Evolutionary conservation across 2,888 invertebrate genomes (phyloP).

Genomic region (Drosophila yooni): DNA sequence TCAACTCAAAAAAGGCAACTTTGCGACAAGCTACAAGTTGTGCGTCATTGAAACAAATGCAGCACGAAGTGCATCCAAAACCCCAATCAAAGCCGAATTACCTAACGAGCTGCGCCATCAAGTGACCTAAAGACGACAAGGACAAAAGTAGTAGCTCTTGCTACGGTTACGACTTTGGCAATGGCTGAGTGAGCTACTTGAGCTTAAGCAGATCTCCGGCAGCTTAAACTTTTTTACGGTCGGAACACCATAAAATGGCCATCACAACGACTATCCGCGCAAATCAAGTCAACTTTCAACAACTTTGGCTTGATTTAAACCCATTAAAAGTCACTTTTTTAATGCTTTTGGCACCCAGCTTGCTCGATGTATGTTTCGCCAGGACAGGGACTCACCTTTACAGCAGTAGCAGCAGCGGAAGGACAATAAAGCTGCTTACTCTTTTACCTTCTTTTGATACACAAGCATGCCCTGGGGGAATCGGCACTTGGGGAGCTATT

Average conservation of each 20-base stretch:
- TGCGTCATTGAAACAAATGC: constrained; percentile 79
- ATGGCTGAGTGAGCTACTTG: constrained; percentile 45
- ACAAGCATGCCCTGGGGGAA: constrained; percentile 61
- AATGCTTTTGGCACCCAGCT: constrained; percentile 69
- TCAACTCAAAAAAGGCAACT: constrained; percentile 12
- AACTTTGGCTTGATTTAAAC: constrained; percentile 82
- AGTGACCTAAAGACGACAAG: constrained; percentile 45
- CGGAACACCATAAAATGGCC: constrained; percentile 70
- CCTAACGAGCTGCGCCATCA: constrained; percentile 75
- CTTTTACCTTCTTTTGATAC: constrained; percentile 35
- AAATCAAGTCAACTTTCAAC: constrained; percentile 80
- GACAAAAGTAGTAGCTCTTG: background rate
- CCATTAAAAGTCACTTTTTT: constrained; percentile 84
- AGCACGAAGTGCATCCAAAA: constrained; percentile 70
- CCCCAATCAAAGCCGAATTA: constrained; percentile 78
- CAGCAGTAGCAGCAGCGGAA: constrained; percentile 17
- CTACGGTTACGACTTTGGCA: background rate
- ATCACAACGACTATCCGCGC: constrained; percentile 49
- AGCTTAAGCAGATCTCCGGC: constrained; percentile 63
- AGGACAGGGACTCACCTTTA: constrained; percentile 59
- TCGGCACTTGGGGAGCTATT: constrained; percentile 33
- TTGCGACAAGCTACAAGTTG: constrained; percentile 53
- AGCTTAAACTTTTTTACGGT: constrained; percentile 62
- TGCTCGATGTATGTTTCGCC: constrained; percentile 40
- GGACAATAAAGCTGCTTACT: constrained; percentile 53